phyloP scores from a whole-genome alignment of 2,888 invertebrate genomes.

The Rotaria macrura region DNA sequence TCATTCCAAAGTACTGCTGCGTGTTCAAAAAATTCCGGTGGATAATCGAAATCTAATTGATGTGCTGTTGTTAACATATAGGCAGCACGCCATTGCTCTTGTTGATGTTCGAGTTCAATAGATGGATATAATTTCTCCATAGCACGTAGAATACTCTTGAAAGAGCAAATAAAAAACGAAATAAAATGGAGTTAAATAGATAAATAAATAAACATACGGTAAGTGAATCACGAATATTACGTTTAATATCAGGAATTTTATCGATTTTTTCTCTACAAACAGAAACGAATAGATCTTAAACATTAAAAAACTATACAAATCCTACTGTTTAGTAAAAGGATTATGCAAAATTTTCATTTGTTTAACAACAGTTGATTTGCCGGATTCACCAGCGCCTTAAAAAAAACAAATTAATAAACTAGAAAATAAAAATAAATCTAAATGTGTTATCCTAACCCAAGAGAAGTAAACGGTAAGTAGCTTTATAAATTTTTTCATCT shows the following conservation, averaged over 20 bases:
- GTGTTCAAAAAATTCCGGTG: slow-evolving; percentile 92
- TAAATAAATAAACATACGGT: slow-evolving; percentile 39
- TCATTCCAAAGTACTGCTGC: slow-evolving; percentile 95
- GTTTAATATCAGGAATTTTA: slow-evolving; percentile 64
- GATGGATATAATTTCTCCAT: slow-evolving; percentile 80
- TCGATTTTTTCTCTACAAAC: slow-evolving; percentile 34
- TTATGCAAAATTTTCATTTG: slow-evolving; percentile 99
- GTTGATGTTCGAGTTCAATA: slow-evolving; percentile 78
- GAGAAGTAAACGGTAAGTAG: slow-evolving; percentile 30
- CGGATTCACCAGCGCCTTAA: slow-evolving; percentile 86
- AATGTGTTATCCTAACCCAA: not conserved
- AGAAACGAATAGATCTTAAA: not conserved
- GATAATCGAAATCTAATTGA: slow-evolving; percentile 75
- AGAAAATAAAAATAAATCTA: not conserved
- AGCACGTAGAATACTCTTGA: slow-evolving; percentile 97
- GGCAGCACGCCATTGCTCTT: slow-evolving; percentile 78
- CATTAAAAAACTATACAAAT: no score
- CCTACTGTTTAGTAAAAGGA: slow-evolving; percentile 59
- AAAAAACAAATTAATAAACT: not conserved
- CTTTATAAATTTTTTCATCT: slow-evolving; percentile 30
- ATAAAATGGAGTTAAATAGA: not conserved
- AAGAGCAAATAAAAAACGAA: slow-evolving; percentile 56
- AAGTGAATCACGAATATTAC: slow-evolving; percentile 98
- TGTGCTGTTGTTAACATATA: slow-evolving; percentile 95
- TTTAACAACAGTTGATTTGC: slow-evolving; percentile 98